These are phyloP conservation scores for Tenthredo amoena DNA, from an alignment of 2,888 invertebrate genomes.

Conservation along the genomic window DNA sequence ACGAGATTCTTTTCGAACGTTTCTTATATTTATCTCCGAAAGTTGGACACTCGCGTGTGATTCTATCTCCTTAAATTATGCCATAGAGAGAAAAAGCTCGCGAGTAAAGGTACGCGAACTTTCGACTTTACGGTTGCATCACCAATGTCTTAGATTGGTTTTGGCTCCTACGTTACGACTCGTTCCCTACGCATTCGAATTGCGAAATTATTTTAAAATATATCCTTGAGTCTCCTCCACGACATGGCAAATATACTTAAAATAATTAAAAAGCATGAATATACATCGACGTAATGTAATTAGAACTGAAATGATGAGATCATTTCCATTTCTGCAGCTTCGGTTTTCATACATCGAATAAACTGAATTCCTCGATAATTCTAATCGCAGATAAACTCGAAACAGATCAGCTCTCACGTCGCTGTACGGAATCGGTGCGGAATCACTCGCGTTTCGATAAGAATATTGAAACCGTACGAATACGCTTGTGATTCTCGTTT, in stretches of 20 bases:
- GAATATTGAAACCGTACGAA: not conserved
- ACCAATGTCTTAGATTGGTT: constrained; percentile 43
- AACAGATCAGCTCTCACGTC: not conserved
- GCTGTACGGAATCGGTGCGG: not conserved
- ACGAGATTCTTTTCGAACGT: constrained; percentile 4
- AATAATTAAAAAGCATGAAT: not conserved
- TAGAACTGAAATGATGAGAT: too few relatives aligned
- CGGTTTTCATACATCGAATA: not conserved
- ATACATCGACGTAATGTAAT: not conserved
- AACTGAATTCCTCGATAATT: not conserved
- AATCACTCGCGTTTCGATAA: not conserved
- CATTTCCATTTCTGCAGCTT: too few relatives aligned
- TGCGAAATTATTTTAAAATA: not conserved
- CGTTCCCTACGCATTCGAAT: not conserved
- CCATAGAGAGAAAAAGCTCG: not conserved
- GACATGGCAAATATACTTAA: not conserved
- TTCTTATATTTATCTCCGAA: constrained; percentile 28
- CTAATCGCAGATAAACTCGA: not conserved
- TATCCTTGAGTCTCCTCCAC: not conserved
- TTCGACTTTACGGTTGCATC: constrained; percentile 50
- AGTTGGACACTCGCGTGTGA: constrained; percentile 24
- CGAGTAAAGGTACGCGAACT: constrained; percentile 31
- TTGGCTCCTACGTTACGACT: constrained; percentile 15
- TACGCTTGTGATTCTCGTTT: not conserved
- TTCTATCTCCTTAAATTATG: constrained; percentile 43